Base-by-base conservation (phyloP, 2,113 vertebrate genomes). In the Scytalopus superciliaris region DNA sequence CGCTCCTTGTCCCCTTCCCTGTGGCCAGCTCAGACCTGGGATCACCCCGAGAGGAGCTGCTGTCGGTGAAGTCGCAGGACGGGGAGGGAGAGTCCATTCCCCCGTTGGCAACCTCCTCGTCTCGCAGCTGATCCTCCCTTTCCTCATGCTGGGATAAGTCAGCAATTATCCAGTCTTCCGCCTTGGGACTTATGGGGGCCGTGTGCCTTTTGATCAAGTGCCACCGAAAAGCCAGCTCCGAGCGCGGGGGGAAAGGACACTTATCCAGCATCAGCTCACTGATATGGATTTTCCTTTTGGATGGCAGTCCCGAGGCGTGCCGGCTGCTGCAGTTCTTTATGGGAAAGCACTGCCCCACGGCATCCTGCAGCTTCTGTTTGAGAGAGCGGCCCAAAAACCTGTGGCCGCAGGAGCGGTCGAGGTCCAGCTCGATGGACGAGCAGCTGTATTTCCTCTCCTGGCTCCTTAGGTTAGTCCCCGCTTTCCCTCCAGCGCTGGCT, bases 231-330 rank as follows among this genome's bases (percentile, higher is more conserved):
- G 99, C 99, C 33, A 99, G 98, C 95, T 99, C 99, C 0, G 99
- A 99, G 85, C 98, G 99, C 0, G 99, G 98, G 2, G 99, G 99
- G 89, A 99, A 99, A 42, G 99, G 99, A 92, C 99, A 99, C 95
- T 98, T 99, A 92, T 99, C 99, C 83, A 99, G 98, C 98, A 99
- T 99, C 78, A 99, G 98, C 96, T 99, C 99, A 3, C 99, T 99
- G 92, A 99, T 99, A 50, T 99, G 99, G 88, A 99, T 99, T 97
- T 99, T 99, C 17, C 99, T 98, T 90, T 99, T 99, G 39, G 99
- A 98, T 28, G 98, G 98, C 94, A 99, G 98, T 16, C 98, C 98
- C 0, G 99, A 98, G 6, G 98, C 94, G 40, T 98, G 98, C 45
- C 98, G 97, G 90, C 98, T 98, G 96, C 98, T 98, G 74, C 99